Conservation (phyloP, 2,113 vertebrate genomes). For the Brevimyrus niger region DNA sequence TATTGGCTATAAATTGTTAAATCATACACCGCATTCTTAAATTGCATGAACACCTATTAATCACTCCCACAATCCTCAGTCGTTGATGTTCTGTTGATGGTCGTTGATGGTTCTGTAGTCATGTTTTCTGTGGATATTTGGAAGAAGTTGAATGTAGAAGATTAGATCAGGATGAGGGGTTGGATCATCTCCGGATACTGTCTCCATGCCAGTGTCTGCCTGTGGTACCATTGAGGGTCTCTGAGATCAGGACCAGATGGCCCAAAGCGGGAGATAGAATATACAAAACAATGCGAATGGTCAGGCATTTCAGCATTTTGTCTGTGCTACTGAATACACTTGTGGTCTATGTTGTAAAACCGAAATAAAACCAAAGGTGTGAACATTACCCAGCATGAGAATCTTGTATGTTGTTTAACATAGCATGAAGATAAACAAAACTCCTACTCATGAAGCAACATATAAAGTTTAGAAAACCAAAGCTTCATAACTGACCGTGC, state of each 20-base stretch:
- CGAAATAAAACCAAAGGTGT: not conserved
- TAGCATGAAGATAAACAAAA: not conserved
- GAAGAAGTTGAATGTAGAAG: not conserved
- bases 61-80: not conserved
- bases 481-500: not conserved
- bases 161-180: not conserved
- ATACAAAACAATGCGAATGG: not conserved
- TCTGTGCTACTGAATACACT: not conserved
- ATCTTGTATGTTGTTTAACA: not conserved
- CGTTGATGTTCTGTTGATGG: not conserved
- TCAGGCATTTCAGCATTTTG: not conserved
- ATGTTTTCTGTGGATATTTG: not conserved
- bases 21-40: not conserved
- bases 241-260: conserved; percentile 6
- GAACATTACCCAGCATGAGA: not conserved
- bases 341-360: not conserved
- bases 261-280: not conserved
- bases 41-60: not conserved
- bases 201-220: not conserved
- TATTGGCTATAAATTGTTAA: not conserved
- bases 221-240: not conserved
- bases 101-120: not conserved
- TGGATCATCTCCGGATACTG: not conserved
- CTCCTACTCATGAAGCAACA: not conserved
- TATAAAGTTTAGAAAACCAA: not conserved